Conservation (phyloP, 2,888 invertebrate species). For the Chrysotoxum bicinctum region DNA sequence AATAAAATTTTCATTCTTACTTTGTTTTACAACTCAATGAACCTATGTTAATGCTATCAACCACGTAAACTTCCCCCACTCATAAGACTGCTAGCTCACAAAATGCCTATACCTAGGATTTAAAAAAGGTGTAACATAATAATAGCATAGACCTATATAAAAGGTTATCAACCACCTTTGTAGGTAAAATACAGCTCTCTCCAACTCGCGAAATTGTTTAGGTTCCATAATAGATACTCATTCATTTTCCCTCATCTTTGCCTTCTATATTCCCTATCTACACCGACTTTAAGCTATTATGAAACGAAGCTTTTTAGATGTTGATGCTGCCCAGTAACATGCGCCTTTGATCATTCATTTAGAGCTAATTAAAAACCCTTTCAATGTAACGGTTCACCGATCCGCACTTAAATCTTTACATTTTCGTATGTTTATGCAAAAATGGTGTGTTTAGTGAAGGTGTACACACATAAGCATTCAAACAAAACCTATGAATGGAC, state of each 20-base stretch:
- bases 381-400: conserved; percentile 56
- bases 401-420: conserved; percentile 28
- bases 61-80: neutral
- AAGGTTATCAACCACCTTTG: conserved; percentile 35
- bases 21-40: conserved; percentile 20
- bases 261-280: neutral
- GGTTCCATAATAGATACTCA: conserved; percentile 5
- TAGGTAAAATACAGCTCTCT: neutral
- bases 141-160: conserved; percentile 39
- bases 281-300: neutral
- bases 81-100: conserved; percentile 27
- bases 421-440: neutral
- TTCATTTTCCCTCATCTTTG: neutral
- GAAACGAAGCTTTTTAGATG: conserved; percentile 29
- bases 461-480: too few species aligned
- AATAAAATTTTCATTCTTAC: neutral
- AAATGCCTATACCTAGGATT: conserved; percentile 9
- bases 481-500: too few species aligned
- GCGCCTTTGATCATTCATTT: conserved; percentile 62
- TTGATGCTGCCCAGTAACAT: conserved; percentile 47
- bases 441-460: too few species aligned
- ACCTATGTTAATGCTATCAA: neutral
- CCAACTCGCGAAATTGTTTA: conserved; percentile 9
- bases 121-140: conserved; percentile 51
- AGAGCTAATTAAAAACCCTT: conserved; percentile 64